Percentiles rank a stretch among this genome's conserved stretches.
These are phyloP conservation scores for Grapholita molesta DNA, from an alignment of 1,140 invertebrate genomes.

Conservation along the genomic window DNA sequence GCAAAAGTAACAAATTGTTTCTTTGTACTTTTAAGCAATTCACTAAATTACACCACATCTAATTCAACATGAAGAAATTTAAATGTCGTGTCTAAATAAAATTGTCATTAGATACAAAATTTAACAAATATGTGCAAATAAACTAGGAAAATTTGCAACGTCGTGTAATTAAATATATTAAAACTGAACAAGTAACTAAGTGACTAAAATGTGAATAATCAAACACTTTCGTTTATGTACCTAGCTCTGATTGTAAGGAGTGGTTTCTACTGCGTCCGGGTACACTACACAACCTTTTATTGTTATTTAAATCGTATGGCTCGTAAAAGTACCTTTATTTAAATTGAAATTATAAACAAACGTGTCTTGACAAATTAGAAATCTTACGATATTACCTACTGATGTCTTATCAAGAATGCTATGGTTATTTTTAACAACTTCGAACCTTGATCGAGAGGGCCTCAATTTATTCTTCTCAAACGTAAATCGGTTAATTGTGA, in stretches of 20 bases:
- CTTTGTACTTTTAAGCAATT: slow-evolving; percentile 80
- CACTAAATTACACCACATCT: slow-evolving; percentile 78
- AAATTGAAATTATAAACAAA: slow-evolving; percentile 2
- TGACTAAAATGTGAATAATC: slow-evolving; percentile 73
- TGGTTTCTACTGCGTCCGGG: slow-evolving; percentile 17
- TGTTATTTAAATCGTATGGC: background rate
- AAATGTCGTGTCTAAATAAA: slow-evolving; percentile 74
- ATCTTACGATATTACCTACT: background rate
- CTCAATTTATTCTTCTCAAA: background rate
- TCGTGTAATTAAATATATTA: slow-evolving; percentile 69
- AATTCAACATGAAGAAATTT: slow-evolving; percentile 74
- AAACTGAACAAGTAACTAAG: slow-evolving; percentile 72
- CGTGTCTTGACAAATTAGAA: slow-evolving; percentile 30
- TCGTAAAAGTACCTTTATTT: slow-evolving; percentile 27
- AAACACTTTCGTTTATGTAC: slow-evolving; percentile 57
- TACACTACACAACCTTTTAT: slow-evolving; percentile 45
- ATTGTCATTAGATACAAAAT: slow-evolving; percentile 75
- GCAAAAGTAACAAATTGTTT: slow-evolving; percentile 79
- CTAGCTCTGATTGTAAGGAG: slow-evolving; percentile 40
- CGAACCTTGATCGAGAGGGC: background rate
- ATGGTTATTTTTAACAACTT: background rate
- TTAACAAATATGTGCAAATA: slow-evolving; percentile 78
- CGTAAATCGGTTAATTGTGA: background rate
- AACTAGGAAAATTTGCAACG: slow-evolving; percentile 75
- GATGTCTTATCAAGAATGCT: background rate